A percentile compares a stretch with the other conserved stretches of the same genome.
These are phyloP conservation scores for Oenanthe oenanthe DNA, from an alignment of 2,113 vertebrate species.

Conservation along the genomic window DNA sequence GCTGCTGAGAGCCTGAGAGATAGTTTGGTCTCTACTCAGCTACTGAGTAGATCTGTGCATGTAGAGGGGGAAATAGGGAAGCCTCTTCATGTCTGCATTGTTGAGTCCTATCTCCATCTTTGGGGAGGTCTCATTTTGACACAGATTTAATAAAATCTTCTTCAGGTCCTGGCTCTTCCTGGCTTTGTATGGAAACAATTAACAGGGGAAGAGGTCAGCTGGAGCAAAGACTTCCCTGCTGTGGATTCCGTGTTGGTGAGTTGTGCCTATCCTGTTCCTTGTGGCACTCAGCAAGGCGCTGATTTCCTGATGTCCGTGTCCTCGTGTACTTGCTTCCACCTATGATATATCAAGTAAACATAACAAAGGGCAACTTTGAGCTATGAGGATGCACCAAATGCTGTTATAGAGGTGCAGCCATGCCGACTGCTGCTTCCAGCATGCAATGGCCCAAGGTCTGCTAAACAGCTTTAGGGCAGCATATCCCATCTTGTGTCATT, in stretches of 20 bases:
- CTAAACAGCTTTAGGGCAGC: background rate
- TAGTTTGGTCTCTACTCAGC: background rate
- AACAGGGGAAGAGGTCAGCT: conserved; percentile 91
- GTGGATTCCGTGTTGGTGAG: conserved; percentile 95
- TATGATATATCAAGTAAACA: background rate
- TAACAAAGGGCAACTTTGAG: background rate
- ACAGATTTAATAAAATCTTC: background rate
- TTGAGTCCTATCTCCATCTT: background rate
- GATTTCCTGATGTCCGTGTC: background rate
- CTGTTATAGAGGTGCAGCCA: background rate
- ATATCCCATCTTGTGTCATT: background rate
- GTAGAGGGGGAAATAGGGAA: background rate
- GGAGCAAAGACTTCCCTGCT: conserved; percentile 94
- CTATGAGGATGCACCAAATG: background rate
- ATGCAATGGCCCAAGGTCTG: background rate
- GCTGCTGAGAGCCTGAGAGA: background rate
- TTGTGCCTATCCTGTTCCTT: background rate
- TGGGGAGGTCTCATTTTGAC: background rate
- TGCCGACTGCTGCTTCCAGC: background rate
- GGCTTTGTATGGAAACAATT: conserved; percentile 97
- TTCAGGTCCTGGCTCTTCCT: conserved; percentile 92
- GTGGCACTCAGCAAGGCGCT: background rate
- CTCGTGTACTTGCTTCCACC: background rate
- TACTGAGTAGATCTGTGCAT: background rate
- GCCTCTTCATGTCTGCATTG: background rate